Evolutionary conservation across 1,140 invertebrate genomes (phyloP), one percentile per base, ranked within the genome.

Genomic region (Metaphire vulgaris): DNA sequence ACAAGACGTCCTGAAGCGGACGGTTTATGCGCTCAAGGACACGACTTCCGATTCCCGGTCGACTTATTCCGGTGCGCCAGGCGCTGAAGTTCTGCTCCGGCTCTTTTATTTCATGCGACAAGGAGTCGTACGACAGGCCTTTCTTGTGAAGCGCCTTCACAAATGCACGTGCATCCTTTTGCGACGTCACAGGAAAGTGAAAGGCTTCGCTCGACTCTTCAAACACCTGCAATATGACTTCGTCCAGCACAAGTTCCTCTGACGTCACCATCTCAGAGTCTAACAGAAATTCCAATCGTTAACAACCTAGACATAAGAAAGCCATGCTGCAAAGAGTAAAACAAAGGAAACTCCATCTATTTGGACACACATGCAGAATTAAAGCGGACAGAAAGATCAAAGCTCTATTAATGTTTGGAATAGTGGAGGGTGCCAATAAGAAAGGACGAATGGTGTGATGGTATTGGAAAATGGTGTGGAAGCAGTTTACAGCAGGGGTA

Each of bases 11-110:
- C 73, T 68, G 31, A 1, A 77, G 32, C 2, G 77, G 77, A 30
- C 31, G 33, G 64, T 78, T 78, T 28, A 78, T 75, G 28, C 73
- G 65, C n/a, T 72, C 66, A 68, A 78, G 69, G 26, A 78, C 75
- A 29, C 34, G 32, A 6, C 26, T 66, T 26, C 77, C 77, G 41
- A 78, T 41, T 33, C 69, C 66, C 21, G 26, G n/a, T 12, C 74
- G 30, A 21, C 73, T 65, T 21, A 75, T 31, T 2, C 77, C 74
- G 26, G 69, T 75, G 29, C 74, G 31, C 77, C 77, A 78, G 2
- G 68, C 29, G 12, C 29, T 41, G 56, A 77, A 74, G 16, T 68
- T 74, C 14, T 74, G 66, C 32, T 77, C 76, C 2, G 30, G 64
- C 56, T 77, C 76, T 26, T 72, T 72, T 16, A 77, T 77, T 64